Conservation (phyloP, 1,140 invertebrate genomes). For the Ptiloglossa arizonensis region DNA sequence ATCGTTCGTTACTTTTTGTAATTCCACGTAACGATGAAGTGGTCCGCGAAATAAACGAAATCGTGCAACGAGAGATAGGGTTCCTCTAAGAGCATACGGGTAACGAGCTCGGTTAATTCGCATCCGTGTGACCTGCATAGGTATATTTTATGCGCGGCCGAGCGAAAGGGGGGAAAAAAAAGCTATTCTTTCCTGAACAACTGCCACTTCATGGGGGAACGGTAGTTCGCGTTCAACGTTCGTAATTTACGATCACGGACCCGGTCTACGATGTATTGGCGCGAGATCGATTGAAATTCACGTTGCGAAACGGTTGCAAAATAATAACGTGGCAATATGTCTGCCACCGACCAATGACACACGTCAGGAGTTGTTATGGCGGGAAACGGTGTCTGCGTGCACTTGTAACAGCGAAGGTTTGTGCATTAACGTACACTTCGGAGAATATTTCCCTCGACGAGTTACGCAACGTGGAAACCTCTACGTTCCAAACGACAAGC, state of each 20-base stretch:
- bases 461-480: no score
- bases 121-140: not conserved
- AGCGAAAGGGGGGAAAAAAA: slow-evolving; percentile 13
- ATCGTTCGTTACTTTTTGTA: no score
- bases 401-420: not conserved
- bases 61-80: no score
- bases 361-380: not conserved
- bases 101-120: not conserved
- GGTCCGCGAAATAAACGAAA: no score
- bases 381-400: not conserved
- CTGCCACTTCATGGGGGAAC: not conserved
- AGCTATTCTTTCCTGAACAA: not conserved
- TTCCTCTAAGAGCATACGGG: no score
- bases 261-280: not conserved
- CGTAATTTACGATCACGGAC: not conserved
- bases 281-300: not conserved
- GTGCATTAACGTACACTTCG: no score
- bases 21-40: no score
- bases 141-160: not conserved
- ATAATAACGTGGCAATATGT: not conserved
- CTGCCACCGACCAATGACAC: not conserved
- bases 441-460: no score
- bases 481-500: no score
- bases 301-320: not conserved
- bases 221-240: not conserved